A percentile compares a stretch with the other conserved stretches of the same genome.
Evolutionary conservation across 37 sponge, comb jelly and placozoan genomes (phyloP).

Genomic region (Trichoplax adhaerens): DNA sequence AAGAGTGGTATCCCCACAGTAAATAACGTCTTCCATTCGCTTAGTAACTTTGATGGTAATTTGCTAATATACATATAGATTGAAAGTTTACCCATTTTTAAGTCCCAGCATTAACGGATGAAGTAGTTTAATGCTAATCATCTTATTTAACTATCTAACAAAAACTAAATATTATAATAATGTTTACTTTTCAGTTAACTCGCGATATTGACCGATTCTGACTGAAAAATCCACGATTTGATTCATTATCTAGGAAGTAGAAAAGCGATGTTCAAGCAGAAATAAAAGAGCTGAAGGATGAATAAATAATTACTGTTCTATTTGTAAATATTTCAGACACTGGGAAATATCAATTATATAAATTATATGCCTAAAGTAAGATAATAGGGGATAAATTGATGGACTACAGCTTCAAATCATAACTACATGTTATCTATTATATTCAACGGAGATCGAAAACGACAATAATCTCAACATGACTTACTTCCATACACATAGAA

Average conservation of each 20-base stretch:
- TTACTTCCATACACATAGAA: conserved; percentile 24
- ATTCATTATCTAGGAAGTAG: conserved; percentile 12
- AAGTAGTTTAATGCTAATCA: too few species aligned
- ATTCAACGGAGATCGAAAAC: background rate
- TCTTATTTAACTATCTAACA: background rate
- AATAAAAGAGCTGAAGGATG: background rate
- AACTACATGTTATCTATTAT: background rate
- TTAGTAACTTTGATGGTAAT: conserved; percentile 54
- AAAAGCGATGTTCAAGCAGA: too few species aligned
- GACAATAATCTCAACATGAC: background rate
- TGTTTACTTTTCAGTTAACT: conserved; percentile 42
- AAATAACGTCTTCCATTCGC: conserved; percentile 66
- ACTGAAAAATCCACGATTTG: conserved; percentile 55
- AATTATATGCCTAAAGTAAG: too few species aligned
- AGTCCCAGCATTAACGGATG: too few species aligned
- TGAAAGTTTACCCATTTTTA: too few species aligned
- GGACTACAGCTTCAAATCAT: too few species aligned
- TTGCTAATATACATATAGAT: conserved; percentile 5
- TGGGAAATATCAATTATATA: too few species aligned
- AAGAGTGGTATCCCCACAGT: conserved; percentile 49
- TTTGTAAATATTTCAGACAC: too few species aligned
- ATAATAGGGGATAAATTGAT: too few species aligned
- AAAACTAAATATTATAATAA: background rate
- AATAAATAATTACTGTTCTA: background rate
- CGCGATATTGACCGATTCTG: conserved; percentile 52